These are phyloP conservation scores for Trisateles emortualis DNA, from an alignment of 2,888 invertebrate species.

Conservation along the genomic window DNA sequence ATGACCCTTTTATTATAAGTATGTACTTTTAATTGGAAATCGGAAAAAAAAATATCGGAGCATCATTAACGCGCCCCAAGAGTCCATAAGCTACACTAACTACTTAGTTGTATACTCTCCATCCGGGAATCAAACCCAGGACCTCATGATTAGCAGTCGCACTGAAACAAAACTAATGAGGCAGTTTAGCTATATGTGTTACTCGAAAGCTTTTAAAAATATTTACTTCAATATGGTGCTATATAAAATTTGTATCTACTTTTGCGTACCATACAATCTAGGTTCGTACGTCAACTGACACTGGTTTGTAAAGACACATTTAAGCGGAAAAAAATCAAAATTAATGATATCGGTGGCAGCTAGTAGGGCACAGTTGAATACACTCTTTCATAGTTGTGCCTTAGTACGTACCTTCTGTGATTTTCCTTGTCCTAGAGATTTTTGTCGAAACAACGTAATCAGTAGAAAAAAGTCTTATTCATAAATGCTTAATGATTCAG, in stretches of 20 bases:
- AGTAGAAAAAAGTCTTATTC: conserved; percentile 24
- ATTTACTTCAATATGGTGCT: too few relatives aligned
- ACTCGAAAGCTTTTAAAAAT: too few relatives aligned
- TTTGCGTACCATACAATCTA: conserved; percentile 63
- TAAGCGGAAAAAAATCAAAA: conserved; percentile 85
- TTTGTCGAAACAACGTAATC: conserved; percentile 33
- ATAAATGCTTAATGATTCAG: conserved; percentile 13
- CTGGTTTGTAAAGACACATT: conserved; percentile 85
- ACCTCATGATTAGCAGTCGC: too few relatives aligned
- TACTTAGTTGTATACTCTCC: too few relatives aligned
- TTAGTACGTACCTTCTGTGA: conserved; percentile 54
- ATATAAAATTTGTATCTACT: conserved; percentile 10
- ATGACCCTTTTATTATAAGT: too few relatives aligned
- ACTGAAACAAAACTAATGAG: too few relatives aligned
- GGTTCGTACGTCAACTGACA: conserved; percentile 77
- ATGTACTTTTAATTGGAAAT: too few relatives aligned
- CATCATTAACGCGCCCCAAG: too few relatives aligned
- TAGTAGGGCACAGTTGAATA: conserved; percentile 78
- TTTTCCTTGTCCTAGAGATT: conserved; percentile 48
- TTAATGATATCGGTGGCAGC: conserved; percentile 85
- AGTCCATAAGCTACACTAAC: too few relatives aligned
- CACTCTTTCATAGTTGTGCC: conserved; percentile 64
- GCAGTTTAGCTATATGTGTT: too few relatives aligned
- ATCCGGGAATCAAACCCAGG: too few relatives aligned
- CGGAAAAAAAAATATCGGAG: too few relatives aligned